A percentile compares a stretch with the other conserved stretches of the same genome.
These are phyloP conservation scores for Scylla paramamosain DNA, from an alignment of 1,140 invertebrate species.

Conservation along the genomic window DNA sequence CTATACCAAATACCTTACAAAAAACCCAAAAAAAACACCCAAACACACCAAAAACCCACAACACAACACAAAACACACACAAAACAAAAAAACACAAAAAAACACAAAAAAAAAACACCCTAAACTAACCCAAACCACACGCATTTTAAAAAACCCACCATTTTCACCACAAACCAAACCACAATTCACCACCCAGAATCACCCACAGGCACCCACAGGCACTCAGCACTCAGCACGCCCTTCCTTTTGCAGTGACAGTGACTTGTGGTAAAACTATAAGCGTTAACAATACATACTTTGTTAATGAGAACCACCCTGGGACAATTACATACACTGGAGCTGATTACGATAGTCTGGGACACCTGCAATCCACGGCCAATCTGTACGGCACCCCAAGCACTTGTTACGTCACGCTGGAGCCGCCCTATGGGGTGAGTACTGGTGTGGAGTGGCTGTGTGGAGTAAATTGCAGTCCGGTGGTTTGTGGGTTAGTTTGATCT, in stretches of 20 bases:
- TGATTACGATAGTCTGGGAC: constrained; percentile 79
- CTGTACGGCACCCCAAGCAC: not conserved
- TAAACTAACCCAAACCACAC: no score
- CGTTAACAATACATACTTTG: constrained; percentile 92
- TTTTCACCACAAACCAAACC: not conserved
- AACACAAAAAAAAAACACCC: not conserved
- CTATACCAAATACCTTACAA: not conserved
- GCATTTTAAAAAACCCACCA: no score
- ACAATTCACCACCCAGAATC: not conserved
- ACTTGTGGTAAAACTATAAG: constrained; percentile 88
- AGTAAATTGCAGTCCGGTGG: no score
- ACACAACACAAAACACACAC: not conserved
- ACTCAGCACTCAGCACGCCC: not conserved
- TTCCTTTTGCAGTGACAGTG: constrained; percentile 85
- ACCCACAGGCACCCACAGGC: not conserved
- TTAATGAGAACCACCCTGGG: constrained; percentile 82
- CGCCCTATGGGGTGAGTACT: constrained; percentile 48
- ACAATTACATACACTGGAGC: constrained; percentile 68
- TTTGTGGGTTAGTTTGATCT: no score
- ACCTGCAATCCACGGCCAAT: no score
- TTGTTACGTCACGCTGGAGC: not conserved
- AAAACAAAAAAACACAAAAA: not conserved
- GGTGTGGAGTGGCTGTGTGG: no score
- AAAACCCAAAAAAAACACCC: no score
- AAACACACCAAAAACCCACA: not conserved